phyloP scores from a whole-genome alignment of 2,888 invertebrate species.

The Philaethria dido region DNA sequence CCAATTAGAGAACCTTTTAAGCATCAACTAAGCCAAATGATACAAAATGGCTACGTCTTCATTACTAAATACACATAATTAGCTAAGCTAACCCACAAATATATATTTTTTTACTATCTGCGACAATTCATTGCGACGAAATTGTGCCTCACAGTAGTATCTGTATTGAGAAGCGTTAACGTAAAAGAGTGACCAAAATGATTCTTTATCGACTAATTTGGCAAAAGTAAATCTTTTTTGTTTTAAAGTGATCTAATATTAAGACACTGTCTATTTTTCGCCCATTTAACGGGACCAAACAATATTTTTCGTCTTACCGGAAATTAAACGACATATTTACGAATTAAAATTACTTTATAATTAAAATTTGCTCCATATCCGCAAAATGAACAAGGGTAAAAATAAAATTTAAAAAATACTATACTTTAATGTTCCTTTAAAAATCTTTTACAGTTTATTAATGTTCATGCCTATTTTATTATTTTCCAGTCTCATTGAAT shows the following conservation, averaged over 20 bases:
- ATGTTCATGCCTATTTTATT: not conserved
- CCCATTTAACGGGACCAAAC: too few species aligned
- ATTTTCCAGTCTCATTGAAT: constrained; percentile 25
- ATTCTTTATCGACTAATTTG: constrained; percentile 26
- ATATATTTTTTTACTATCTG: not conserved
- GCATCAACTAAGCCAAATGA: constrained; percentile 18
- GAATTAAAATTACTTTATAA: too few species aligned
- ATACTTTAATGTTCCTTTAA: not conserved
- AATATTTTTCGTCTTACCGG: too few species aligned
- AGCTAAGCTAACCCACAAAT: constrained; percentile 2
- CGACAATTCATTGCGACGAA: not conserved
- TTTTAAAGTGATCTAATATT: too few species aligned
- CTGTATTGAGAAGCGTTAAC: not conserved
- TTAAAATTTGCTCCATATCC: too few species aligned
- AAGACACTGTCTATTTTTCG: too few species aligned
- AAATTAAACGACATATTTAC: too few species aligned
- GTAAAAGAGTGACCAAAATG: constrained; percentile 4
- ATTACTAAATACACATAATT: constrained; percentile 15
- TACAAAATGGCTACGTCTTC: constrained; percentile 17
- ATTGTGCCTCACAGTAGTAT: not conserved
- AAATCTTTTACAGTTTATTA: not conserved
- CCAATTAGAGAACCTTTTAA: not conserved
- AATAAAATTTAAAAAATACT: not conserved
- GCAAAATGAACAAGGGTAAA: not conserved
- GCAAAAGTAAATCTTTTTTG: constrained; percentile 24